Base-by-base conservation (phyloP, 2,888 invertebrate species). In the Drosophila borborema region DNA sequence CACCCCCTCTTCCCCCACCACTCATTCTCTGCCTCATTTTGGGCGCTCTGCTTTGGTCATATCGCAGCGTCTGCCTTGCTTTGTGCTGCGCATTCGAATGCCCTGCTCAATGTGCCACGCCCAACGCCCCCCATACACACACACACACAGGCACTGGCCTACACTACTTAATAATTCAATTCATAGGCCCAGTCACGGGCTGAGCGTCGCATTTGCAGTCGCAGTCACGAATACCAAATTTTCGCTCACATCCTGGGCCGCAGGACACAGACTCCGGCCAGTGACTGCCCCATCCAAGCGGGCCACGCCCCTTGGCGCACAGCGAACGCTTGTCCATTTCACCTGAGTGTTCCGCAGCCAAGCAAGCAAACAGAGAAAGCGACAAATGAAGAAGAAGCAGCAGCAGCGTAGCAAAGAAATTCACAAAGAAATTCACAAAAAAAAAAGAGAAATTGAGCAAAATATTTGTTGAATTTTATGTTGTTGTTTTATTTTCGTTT, bases 81-180 rank as follows among this genome's bases (percentile, higher is more conserved):
- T 76, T 65, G 65, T 48, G 72, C 71, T 86, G 64, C 70, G 85
- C 85, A 85, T 85, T 85, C 86, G 90, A 89, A 85, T 85, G 85
- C 87, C 90, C 85, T 87, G 80, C 83, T 81, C 81, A 81, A 71
- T 64, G 78, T 70, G 70, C 56, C 43, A 70, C 72, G 64, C 68
- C 63, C 58, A 51, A 46, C 38, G n/a, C 41, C 18, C 28, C 59
- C 3, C 60, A 28, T 3, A n/a, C 56, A 14, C 61, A 8, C 41
- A 23, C 41, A 45, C 41, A 45, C 58, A 36, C n/a, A 34, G 18
- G 54, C 28, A 36, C 56, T 49, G 55, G 62, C 55, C 62, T 31
- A 60, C 56, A 78, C 83, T 88, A 83, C 84, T 87, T 90, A 87
- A 90, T 87, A 90, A 90, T 87, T 87, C 87, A 87, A 90, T 89